A percentile compares a stretch with the other conserved stretches of the same genome.
Evolutionary conservation across 2,113 vertebrate genomes (phyloP).

Genomic region (Nycticryphes semicollaris): DNA sequence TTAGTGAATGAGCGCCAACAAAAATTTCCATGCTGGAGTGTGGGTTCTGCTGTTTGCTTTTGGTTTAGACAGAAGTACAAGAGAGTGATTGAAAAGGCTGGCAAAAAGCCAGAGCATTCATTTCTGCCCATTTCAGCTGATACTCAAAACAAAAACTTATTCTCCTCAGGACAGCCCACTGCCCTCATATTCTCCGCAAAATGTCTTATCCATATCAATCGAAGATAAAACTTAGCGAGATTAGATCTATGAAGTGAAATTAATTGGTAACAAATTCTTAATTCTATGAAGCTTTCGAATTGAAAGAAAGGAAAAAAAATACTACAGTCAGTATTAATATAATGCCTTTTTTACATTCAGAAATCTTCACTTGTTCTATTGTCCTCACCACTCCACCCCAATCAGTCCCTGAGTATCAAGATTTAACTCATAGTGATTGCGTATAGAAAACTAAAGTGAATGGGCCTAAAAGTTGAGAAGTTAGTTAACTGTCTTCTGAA

Average conservation of each 20-base stretch:
- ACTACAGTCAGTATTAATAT: background rate
- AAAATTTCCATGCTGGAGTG: background rate
- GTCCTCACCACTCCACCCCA: background rate
- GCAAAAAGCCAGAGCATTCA: background rate
- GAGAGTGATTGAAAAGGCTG: background rate
- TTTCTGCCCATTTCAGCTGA: background rate
- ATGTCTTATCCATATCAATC: background rate
- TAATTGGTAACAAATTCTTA: background rate
- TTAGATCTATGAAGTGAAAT: background rate
- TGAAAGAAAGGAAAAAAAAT: background rate
- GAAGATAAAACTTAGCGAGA: background rate
- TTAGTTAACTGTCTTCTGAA: constrained; percentile 33
- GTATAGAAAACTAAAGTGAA: background rate
- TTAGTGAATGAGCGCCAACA: constrained; percentile 41
- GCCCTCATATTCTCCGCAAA: background rate
- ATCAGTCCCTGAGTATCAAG: background rate
- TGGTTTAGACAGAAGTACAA: background rate
- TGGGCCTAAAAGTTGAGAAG: constrained; percentile 1
- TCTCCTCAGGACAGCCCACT: background rate
- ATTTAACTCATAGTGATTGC: background rate
- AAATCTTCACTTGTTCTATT: background rate
- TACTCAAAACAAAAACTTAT: background rate
- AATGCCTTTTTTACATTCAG: background rate
- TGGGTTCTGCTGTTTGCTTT: background rate
- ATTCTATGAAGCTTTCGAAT: background rate